Percentiles rank a stretch among this genome's conserved stretches.
phyloP scores from a whole-genome alignment of 2,888 invertebrate species.

The Aethes cnicana region DNA sequence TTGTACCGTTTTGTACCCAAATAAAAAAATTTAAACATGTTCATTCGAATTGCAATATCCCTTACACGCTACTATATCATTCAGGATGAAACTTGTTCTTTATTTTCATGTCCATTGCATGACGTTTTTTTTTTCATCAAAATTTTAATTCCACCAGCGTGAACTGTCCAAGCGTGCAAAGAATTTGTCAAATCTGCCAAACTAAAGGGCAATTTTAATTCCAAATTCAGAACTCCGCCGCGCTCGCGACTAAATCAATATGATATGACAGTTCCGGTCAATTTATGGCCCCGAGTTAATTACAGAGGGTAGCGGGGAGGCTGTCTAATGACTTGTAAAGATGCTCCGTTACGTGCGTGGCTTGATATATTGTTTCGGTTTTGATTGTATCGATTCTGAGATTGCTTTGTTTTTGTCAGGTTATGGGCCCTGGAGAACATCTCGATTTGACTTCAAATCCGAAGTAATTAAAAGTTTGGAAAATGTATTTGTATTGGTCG shows the following conservation, averaged over 20 bases:
- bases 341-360: constrained; percentile 46
- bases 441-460: no score
- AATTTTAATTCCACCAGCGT: not conserved
- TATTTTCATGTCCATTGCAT: no score
- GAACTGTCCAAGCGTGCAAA: not conserved
- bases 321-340: constrained; percentile 79
- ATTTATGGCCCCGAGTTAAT: constrained; percentile 82
- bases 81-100: no score
- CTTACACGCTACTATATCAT: no score
- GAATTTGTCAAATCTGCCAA: constrained; percentile 23
- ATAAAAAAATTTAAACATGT: no score
- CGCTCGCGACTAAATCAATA: constrained; percentile 81
- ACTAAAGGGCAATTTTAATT: constrained; percentile 30
- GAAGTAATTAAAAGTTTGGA: no score
- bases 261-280: constrained; percentile 83
- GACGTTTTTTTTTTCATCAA: no score
- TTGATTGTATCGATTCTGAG: constrained; percentile 18
- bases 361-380: constrained; percentile 27
- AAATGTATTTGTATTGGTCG: no score
- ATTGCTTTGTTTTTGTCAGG: no score
- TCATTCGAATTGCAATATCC: no score
- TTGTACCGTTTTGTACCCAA: no score
- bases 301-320: constrained; percentile 69
- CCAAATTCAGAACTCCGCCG: constrained; percentile 30
- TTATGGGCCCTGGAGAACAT: no score